phyloP scores from a whole-genome alignment of 2,113 vertebrate species.

The Nerophis lumbriciformis region DNA sequence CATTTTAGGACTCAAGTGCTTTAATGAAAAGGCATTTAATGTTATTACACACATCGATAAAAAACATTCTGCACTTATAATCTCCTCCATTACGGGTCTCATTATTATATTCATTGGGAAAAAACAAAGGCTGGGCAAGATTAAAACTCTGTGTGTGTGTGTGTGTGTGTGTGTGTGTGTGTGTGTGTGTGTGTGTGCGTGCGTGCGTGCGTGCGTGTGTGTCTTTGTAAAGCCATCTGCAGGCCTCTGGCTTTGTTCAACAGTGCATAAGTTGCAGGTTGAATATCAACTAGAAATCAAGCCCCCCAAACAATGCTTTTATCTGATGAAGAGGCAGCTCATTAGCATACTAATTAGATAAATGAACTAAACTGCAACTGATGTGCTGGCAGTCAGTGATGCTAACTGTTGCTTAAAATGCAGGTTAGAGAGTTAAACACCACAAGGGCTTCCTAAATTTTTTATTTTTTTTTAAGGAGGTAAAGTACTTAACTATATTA shows the following conservation, averaged over 20 bases:
- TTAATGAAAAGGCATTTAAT: constrained; percentile 25
- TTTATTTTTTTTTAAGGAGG: background rate
- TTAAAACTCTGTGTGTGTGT: background rate
- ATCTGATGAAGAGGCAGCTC: constrained; percentile 43
- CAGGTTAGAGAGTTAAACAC: background rate
- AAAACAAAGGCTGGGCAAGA: constrained; percentile 44
- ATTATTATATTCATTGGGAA: constrained; percentile 45
- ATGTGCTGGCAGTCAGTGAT: constrained; percentile 24
- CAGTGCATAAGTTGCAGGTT: constrained; percentile 38
- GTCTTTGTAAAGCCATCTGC: constrained; percentile 36
- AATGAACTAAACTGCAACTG: constrained; percentile 52
- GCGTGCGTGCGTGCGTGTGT: constrained; percentile 1
- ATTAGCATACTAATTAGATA: constrained; percentile 64
- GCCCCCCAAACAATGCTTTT: constrained; percentile 48
- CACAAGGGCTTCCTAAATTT: background rate
- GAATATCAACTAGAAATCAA: constrained; percentile 64
- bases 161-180: constrained; percentile 2
- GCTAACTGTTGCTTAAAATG: constrained; percentile 37
- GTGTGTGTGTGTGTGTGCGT: too few relatives aligned
- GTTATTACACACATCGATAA: constrained; percentile 34
- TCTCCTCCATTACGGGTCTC: constrained; percentile 31
- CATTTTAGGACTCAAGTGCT: too few relatives aligned
- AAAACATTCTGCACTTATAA: constrained; percentile 40
- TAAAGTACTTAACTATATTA: background rate
- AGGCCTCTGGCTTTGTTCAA: constrained; percentile 44